Base-by-base conservation (phyloP, 2,888 invertebrate genomes). In the Stenodera caucasica region DNA sequence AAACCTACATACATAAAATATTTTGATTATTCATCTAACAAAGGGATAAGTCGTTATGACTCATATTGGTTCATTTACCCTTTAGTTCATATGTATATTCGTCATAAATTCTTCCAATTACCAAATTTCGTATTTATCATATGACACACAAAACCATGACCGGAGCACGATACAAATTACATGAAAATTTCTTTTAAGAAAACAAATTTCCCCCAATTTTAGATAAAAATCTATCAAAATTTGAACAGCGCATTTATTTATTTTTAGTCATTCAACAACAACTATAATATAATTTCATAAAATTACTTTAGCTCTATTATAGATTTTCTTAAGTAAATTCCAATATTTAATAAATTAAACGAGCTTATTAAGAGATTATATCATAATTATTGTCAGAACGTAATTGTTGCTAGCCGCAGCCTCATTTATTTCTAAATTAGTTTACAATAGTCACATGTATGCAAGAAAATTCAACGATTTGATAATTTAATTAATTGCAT, bases 1-100 rank as follows among this genome's bases (percentile, higher is more conserved):
- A 1, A 3, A 21, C 15, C 26, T 33, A 18, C 58, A 53, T 53
- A 58, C 30, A 40, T 37, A 51, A 12, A 23, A 60, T n/a, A 26
- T 30, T 40, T 30, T 58, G 50, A 53, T 61, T 60, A 60, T 60
- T 52, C 59, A 60, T 55, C 26, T 52, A 59, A 58, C 55, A 57
- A 58, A 61, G 58, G 61, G 58, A 62, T 58, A 35, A 30, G n/a
- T 33, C 11, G 11, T 14, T n/a, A 32, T 61, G 58, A 58, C 45
- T 61, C 61, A 61, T 49, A 23, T 45, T 37, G 14, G 54, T 56
- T 56, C 52, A 49, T 51, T 45, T 57, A 62, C 62, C 56, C 55
- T 52, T 62, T 58, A 18, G 6, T 35, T 14, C 2, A 14, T 14
- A 35, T 4, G 2, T 4, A 26, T 26, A 55, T 57, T 57, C 37